Conservation (phyloP, 2,113 vertebrate genomes). For the Australoheros scitulus region DNA sequence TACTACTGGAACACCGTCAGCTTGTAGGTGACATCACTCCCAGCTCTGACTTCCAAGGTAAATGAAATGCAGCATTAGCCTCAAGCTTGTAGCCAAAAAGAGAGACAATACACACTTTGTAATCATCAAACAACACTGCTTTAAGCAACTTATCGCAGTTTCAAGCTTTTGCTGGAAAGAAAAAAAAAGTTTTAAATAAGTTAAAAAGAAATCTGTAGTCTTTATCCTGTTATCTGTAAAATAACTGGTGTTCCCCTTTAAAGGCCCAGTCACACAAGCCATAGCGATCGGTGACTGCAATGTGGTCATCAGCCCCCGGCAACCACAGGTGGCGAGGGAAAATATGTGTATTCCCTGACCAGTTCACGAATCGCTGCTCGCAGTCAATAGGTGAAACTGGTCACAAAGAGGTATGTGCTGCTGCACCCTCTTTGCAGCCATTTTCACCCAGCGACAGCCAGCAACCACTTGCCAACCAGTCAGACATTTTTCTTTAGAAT, state of each 20-base stretch:
- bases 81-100: not conserved
- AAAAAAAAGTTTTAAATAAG: not conserved
- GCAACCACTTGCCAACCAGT: not conserved
- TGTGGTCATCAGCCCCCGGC: too few species aligned
- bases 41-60: not conserved
- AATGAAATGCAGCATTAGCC: too few species aligned
- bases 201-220: not conserved
- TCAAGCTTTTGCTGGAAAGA: not conserved
- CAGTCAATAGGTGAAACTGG: not conserved
- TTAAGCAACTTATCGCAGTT: not conserved
- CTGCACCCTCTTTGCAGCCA: not conserved
- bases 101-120: not conserved
- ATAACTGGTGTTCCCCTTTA: not conserved
- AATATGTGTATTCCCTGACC: not conserved
- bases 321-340: not conserved
- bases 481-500: not conserved
- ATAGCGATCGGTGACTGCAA: not conserved
- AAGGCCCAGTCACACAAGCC: not conserved
- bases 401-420: too few species aligned
- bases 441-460: not conserved
- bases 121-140: not conserved
- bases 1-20: not conserved
- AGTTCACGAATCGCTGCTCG: not conserved
- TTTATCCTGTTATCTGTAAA: not conserved
- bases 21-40: not conserved